phyloP scores from a whole-genome alignment of 2,888 invertebrate genomes.

The Teinopalpus imperialis region DNA sequence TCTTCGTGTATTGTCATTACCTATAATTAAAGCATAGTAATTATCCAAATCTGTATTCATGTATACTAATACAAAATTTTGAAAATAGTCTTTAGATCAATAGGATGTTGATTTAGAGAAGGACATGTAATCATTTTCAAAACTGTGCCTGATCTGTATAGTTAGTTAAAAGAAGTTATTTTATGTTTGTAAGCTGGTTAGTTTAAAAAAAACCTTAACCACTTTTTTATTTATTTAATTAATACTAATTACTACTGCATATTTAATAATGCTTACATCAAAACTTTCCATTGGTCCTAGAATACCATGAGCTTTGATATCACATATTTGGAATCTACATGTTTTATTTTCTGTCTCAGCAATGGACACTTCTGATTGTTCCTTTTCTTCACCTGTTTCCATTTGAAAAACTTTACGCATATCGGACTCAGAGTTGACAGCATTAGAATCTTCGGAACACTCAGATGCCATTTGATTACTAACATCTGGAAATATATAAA shows the following conservation, averaged over 20 bases:
- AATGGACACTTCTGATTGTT: background rate
- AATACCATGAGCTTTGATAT: constrained; percentile 9
- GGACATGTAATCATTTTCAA: no score
- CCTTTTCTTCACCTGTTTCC: constrained; percentile 10
- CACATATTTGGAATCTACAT: constrained; percentile 10
- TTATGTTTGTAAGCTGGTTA: no score
- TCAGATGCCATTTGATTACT: constrained; percentile 59
- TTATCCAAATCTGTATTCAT: no score
- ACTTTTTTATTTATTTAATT: no score
- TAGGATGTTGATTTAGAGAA: no score
- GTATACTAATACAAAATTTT: no score
- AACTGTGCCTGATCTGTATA: no score
- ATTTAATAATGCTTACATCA: constrained; percentile 15
- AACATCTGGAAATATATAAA: constrained; percentile 45
- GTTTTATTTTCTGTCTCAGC: constrained; percentile 1
- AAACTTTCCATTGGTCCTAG: background rate
- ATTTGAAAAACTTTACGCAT: constrained; percentile 10
- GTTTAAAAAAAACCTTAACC: no score
- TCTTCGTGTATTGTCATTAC: background rate
- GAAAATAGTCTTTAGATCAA: no score
- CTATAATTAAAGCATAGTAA: constrained; percentile 3
- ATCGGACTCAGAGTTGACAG: constrained; percentile 44
- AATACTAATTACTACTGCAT: no score
- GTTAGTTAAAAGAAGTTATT: no score
- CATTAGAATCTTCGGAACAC: constrained; percentile 64